Percentiles rank a stretch among this genome's conserved stretches.
Conservation (phyloP, 1,140 invertebrate genomes). For the Pygmarrhopalites habei region DNA sequence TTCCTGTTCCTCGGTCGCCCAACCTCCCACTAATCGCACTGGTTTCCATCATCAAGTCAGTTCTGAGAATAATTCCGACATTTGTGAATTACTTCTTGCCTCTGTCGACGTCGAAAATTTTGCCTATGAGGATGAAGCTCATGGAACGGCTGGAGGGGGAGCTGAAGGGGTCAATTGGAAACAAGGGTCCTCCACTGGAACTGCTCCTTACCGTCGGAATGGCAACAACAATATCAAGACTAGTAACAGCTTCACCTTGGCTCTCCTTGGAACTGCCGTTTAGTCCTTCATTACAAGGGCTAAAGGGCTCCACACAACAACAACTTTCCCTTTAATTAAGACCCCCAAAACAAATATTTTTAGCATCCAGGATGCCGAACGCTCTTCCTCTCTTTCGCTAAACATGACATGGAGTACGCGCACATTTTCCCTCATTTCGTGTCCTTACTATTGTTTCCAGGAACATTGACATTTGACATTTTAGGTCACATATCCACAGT, state of each 20-base stretch:
- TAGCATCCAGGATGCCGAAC: no score
- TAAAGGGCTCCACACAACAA: no score
- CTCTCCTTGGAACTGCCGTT: slow-evolving; percentile 31
- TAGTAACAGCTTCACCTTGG: slow-evolving; percentile 12
- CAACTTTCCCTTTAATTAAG: no score
- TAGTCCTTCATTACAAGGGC: slow-evolving; percentile 12
- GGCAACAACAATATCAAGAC: slow-evolving; percentile 37
- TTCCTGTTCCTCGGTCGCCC: background rate
- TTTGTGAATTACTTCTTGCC: background rate
- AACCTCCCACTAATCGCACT: background rate
- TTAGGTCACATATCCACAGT: no score
- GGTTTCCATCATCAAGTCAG: background rate
- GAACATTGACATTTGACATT: no score
- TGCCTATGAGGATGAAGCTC: background rate
- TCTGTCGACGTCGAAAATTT: background rate
- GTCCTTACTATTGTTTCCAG: no score
- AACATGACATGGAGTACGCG: no score
- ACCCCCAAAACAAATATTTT: no score
- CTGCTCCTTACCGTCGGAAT: slow-evolving; percentile 22
- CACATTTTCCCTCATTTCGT: no score
- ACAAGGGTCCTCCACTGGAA: slow-evolving; percentile 18
- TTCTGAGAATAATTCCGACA: background rate
- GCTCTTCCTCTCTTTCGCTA: no score
- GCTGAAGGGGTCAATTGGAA: slow-evolving; percentile 5
- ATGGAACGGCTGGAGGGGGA: background rate